Conservation (phyloP, 1,140 invertebrate genomes). For the Diachasma alloeum region DNA sequence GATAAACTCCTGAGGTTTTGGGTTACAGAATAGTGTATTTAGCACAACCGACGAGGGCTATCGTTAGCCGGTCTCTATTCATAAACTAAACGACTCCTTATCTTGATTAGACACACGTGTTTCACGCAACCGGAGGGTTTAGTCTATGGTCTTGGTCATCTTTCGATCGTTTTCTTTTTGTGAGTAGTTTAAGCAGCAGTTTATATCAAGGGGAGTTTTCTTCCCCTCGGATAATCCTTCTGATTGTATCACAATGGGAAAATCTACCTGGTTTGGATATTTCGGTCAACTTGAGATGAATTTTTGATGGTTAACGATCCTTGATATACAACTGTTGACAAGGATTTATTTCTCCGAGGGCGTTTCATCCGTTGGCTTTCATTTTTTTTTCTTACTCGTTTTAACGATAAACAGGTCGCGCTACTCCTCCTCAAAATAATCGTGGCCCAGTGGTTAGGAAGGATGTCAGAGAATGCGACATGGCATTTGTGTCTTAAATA, state of each 20-base stretch:
- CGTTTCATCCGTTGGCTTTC: neutral
- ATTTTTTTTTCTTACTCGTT: neutral
- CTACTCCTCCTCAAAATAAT: constrained; percentile 17
- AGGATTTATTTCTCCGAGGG: neutral
- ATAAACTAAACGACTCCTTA: constrained; percentile 20
- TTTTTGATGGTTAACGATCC: neutral
- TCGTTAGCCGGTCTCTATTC: constrained; percentile 13
- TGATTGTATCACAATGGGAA: neutral
- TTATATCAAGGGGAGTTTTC: neutral
- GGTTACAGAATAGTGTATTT: constrained; percentile 16
- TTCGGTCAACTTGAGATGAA: neutral
- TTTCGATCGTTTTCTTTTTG: neutral
- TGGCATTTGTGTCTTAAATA: constrained; percentile 28
- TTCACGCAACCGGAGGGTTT: neutral
- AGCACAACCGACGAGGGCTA: neutral
- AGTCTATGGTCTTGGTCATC: neutral
- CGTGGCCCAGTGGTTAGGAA: constrained; percentile 12
- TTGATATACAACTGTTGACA: neutral
- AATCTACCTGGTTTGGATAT: neutral
- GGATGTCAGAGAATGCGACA: constrained; percentile 31
- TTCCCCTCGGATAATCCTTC: neutral
- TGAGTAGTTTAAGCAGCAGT: neutral
- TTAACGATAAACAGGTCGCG: constrained; percentile 25
- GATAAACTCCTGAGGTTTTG: constrained; percentile 6
- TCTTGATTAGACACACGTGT: constrained; percentile 16